Evolutionary conservation across 2,888 invertebrate species (phyloP).

Genomic region (Ypsolopha sequella): DNA sequence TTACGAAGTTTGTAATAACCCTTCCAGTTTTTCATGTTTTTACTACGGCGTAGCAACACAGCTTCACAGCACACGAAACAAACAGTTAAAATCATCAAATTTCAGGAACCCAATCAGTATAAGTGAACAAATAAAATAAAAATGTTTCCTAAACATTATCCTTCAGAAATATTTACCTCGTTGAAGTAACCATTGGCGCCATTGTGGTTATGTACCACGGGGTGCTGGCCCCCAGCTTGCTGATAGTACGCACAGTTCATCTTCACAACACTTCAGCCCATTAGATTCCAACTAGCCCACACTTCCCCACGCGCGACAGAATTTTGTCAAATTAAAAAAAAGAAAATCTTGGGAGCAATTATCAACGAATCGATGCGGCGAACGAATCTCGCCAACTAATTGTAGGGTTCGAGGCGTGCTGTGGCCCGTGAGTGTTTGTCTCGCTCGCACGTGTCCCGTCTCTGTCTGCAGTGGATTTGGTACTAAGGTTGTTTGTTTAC

Average conservation of each 20-base stretch:
- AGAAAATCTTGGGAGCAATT: conserved; percentile 58
- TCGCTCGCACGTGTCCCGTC: conserved; percentile 35
- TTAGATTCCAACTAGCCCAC: conserved; percentile 29
- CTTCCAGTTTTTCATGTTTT: too few species aligned
- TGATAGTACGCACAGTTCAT: conserved; percentile 68
- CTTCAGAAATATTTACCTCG: conserved; percentile 44
- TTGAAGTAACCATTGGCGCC: conserved; percentile 57
- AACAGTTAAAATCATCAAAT: too few species aligned
- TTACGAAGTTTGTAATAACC: too few species aligned
- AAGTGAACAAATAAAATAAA: background rate
- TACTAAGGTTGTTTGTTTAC: conserved; percentile 39
- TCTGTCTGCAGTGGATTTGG: conserved; percentile 34
- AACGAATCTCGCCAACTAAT: conserved; percentile 69
- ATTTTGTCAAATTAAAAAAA: conserved; percentile 33
- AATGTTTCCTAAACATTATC: too few species aligned
- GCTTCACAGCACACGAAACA: too few species aligned
- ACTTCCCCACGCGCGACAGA: conserved; percentile 34
- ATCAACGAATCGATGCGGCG: conserved; percentile 68
- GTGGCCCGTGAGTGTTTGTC: conserved; percentile 27
- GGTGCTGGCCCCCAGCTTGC: conserved; percentile 56
- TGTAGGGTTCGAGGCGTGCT: conserved; percentile 55
- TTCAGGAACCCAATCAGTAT: background rate
- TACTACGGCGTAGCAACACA: too few species aligned
- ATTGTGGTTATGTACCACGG: conserved; percentile 38
- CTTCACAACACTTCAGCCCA: conserved; percentile 25